Base-by-base conservation (phyloP, 2,797 vertebrate species). In the Myoxocephalus aenaeus region DNA sequence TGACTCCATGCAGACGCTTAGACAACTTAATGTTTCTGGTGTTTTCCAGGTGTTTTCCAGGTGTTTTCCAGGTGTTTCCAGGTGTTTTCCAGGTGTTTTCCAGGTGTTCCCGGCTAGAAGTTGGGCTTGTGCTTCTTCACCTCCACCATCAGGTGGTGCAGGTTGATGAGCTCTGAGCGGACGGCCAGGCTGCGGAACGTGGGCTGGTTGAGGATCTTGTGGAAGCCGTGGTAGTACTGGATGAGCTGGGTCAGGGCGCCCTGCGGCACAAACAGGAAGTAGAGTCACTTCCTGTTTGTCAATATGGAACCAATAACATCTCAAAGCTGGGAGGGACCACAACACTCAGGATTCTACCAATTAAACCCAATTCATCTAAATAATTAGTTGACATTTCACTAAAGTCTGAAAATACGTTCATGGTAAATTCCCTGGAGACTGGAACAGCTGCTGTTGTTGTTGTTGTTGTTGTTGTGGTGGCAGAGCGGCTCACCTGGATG, bases 61-160 rank as follows among this genome's bases (percentile, higher is more conserved):
- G 25, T 6, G 34, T n/a, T 36, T 7, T n/a, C n/a, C n/a, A n/a
- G n/a, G n/a, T n/a, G n/a, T n/a, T n/a, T 5, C n/a, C 29, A n/a
- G n/a, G 34, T 36, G 38, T 8, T 11, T 13, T 25, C 3, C 54
- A 3, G 12, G 18, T 53, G 54, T 22, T 11, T 18, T 44, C 36
- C 10, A 25, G 4, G 18, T 17, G 38, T 11, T 2, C 53, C 36
- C 10, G 42, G 15, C 42, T 15, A 98, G 94, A 98, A 98, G 92
- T 98, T 98, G 51, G 97, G 97, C 36, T 98, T 97, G 92, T 98
- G 97, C 73, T 98, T 98, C 93, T 98, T 98, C 51, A 98, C 97
- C 79, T 98, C 97, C 6, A 98, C 97, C 97, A 98, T 98, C 32
- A 98, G 96, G 86, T 98, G 97, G 75, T 98, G 97, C 73, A 98